A percentile compares a stretch with the other conserved stretches of the same genome.
Conservation (phyloP, 2,797 vertebrate genomes). For the Onychomys leucogaster region DNA sequence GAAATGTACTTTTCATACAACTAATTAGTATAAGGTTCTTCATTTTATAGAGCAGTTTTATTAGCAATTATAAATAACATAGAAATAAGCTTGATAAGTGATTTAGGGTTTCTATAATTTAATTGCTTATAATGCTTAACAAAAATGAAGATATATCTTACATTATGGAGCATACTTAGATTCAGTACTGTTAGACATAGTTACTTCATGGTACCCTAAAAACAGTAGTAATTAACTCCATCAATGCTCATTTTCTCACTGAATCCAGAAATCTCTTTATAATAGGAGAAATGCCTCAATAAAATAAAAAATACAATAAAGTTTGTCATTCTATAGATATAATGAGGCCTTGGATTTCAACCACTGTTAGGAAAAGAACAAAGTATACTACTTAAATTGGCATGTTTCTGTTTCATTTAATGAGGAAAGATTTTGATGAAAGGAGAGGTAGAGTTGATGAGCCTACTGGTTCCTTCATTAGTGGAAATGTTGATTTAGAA, state of each 20-base stretch:
- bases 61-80: conserved; percentile 19
- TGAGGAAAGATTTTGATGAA: conserved; percentile 43
- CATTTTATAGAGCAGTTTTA: conserved; percentile 24
- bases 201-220: neutral
- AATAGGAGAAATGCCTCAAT: neutral
- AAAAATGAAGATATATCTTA: conserved; percentile 29
- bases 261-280: conserved; percentile 36
- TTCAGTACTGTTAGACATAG: conserved; percentile 30
- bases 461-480: neutral
- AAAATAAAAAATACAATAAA: neutral
- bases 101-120: neutral
- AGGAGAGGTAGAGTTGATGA: neutral
- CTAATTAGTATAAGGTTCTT: neutral
- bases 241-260: neutral
- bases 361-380: neutral
- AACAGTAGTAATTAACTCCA: neutral
- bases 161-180: neutral
- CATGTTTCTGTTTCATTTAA: conserved; percentile 24
- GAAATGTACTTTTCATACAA: neutral
- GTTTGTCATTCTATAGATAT: conserved; percentile 6
- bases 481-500: neutral
- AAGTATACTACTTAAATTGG: neutral
- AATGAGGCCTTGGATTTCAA: conserved; percentile 8
- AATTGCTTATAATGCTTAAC: neutral
- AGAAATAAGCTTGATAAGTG: conserved; percentile 45